These are phyloP conservation scores for Hydrolagus colliei DNA, from an alignment of 2,797 vertebrate species.

Conservation along the genomic window DNA sequence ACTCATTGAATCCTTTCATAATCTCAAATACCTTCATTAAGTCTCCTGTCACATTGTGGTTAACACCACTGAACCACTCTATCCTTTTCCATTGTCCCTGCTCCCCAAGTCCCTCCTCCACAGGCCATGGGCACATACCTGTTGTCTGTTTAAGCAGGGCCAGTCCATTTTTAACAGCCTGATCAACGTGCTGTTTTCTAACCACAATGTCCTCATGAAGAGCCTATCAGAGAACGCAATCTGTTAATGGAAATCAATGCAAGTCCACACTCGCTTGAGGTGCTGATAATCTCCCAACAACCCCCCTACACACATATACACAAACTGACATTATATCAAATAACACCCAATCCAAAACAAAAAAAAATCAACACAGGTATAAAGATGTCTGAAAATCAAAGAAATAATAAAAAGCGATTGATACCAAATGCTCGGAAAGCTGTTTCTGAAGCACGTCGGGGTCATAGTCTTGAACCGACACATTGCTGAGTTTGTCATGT, in stretches of 20 bases:
- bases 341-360: conserved; percentile 17
- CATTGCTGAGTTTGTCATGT: conserved; percentile 68
- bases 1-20: too few species aligned
- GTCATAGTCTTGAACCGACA: conserved; percentile 74
- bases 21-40: too few species aligned
- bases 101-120: conserved; percentile 28
- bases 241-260: neutral
- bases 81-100: conserved; percentile 33
- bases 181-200: conserved; percentile 81
- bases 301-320: conserved; percentile 29
- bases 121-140: conserved; percentile 59
- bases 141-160: conserved; percentile 94
- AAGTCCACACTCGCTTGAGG: neutral
- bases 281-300: neutral
- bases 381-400: conserved; percentile 39
- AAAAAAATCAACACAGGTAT: conserved; percentile 39
- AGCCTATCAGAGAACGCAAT: conserved; percentile 54
- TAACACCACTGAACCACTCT: too few species aligned
- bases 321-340: conserved; percentile 12
- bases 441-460: conserved; percentile 74
- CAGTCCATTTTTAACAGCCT: conserved; percentile 83
- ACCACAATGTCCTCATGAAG: conserved; percentile 83
- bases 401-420: conserved; percentile 56
- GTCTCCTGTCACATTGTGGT: too few species aligned
- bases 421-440: conserved; percentile 85